A percentile compares a stretch with the other conserved stretches of the same genome.
Evolutionary conservation across 2,888 invertebrate species (phyloP).

Genomic region (Catocala sponsa): DNA sequence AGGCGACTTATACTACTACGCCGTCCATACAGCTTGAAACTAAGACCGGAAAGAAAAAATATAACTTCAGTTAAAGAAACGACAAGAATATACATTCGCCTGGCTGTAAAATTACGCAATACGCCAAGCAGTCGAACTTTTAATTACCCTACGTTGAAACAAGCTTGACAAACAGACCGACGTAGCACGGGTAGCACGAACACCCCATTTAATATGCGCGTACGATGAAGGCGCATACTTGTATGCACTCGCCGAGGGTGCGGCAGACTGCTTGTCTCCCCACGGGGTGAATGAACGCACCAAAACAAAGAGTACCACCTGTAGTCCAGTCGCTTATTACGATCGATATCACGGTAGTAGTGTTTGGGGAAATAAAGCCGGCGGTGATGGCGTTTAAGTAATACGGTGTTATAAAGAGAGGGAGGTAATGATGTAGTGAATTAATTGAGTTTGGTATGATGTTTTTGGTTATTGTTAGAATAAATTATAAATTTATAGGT

Average conservation of each 20-base stretch:
- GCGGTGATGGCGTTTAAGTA: neutral
- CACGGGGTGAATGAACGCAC: slow-evolving; percentile 75
- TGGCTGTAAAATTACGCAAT: too few species aligned
- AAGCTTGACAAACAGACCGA: slow-evolving; percentile 8
- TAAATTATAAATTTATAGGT: too few species aligned
- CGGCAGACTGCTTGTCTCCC: slow-evolving; percentile 73
- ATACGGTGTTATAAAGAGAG: neutral
- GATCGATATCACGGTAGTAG: slow-evolving; percentile 29
- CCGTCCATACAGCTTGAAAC: too few species aligned
- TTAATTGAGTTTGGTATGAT: neutral
- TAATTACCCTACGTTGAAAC: neutral
- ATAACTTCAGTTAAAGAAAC: too few species aligned
- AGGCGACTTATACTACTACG: too few species aligned
- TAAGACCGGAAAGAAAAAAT: too few species aligned
- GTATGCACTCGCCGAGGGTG: slow-evolving; percentile 65
- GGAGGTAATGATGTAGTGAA: neutral
- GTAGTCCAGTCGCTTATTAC: slow-evolving; percentile 54
- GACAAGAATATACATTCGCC: too few species aligned
- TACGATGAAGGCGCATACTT: slow-evolving; percentile 60
- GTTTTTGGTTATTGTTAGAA: too few species aligned
- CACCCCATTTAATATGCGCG: slow-evolving; percentile 54
- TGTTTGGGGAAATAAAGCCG: neutral
- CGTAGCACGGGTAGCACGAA: slow-evolving; percentile 1
- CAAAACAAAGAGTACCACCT: slow-evolving; percentile 81
- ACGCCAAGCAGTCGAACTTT: too few species aligned